Percentiles rank a stretch among this genome's conserved stretches.
These are phyloP conservation scores for Tonatia bakeri DNA, from an alignment of 2,113 vertebrate genomes.

Conservation along the genomic window DNA sequence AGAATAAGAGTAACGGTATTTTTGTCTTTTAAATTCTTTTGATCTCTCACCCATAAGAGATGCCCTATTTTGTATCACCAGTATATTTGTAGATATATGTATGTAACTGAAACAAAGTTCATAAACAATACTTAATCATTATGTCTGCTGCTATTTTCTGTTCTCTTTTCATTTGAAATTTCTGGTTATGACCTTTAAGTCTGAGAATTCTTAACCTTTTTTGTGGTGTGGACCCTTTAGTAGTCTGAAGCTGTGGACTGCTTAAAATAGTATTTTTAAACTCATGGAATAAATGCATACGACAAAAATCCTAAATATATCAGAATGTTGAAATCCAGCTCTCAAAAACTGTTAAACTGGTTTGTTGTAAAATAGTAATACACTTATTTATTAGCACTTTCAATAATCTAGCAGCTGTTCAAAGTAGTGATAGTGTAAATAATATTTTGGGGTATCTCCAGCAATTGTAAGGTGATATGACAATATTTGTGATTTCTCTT, in stretches of 20 bases:
- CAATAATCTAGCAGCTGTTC: neutral
- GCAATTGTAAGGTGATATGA: neutral
- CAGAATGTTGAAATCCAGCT: neutral
- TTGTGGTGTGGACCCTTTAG: neutral
- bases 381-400: neutral
- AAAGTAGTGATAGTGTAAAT: neutral
- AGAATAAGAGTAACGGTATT: neutral
- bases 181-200: neutral
- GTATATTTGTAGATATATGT: neutral
- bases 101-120: neutral
- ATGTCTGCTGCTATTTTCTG: neutral
- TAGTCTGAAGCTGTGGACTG: neutral
- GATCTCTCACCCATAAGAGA: neutral
- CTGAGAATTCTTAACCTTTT: neutral
- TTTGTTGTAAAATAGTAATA: neutral
- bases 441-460: neutral
- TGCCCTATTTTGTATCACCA: neutral
- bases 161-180: constrained; percentile 11
- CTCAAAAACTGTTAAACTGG: neutral
- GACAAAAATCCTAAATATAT: neutral
- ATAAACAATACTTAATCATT: neutral
- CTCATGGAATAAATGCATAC: neutral
- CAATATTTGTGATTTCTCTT: constrained; percentile 4
- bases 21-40: neutral
- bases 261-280: constrained; percentile 18